Conservation (phyloP, 2,797 vertebrate species). For the Amblyraja radiata region DNA sequence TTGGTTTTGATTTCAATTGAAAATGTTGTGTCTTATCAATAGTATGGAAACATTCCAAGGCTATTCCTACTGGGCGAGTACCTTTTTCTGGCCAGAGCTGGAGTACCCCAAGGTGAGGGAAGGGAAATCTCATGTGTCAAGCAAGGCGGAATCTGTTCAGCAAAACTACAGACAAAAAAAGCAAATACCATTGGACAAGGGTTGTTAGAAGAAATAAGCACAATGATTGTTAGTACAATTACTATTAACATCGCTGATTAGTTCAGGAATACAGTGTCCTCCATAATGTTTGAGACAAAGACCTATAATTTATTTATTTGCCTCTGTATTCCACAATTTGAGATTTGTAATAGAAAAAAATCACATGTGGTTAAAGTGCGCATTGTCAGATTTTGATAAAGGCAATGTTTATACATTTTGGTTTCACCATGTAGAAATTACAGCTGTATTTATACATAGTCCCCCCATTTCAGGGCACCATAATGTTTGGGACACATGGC, state of each 20-base stretch:
- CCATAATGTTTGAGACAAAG: too few relatives aligned
- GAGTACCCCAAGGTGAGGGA: constrained; percentile 97
- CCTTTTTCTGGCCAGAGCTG: constrained; percentile 97
- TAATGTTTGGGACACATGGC: too few relatives aligned
- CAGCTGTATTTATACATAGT: too few relatives aligned
- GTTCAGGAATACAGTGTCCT: not conserved
- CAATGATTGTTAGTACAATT: constrained; percentile 57
- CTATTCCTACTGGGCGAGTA: constrained; percentile 61
- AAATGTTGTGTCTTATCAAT: not conserved
- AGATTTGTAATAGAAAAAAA: too few relatives aligned
- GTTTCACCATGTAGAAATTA: too few relatives aligned
- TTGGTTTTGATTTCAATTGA: too few relatives aligned
- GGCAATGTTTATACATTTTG: too few relatives aligned
- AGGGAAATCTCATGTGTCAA: constrained; percentile 97
- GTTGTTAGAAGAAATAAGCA: constrained; percentile 56
- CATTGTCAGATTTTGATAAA: too few relatives aligned
- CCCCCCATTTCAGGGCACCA: too few relatives aligned
- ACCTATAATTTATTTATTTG: too few relatives aligned
- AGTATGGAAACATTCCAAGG: not conserved
- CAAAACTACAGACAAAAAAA: constrained; percentile 76
- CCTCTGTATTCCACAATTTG: too few relatives aligned
- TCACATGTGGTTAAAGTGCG: too few relatives aligned
- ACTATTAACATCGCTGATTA: not conserved
- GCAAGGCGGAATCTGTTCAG: constrained; percentile 96
- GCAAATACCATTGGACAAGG: constrained; percentile 62